phyloP scores from a whole-genome alignment of 2,797 vertebrate genomes.

The Harpagifer antarcticus region DNA sequence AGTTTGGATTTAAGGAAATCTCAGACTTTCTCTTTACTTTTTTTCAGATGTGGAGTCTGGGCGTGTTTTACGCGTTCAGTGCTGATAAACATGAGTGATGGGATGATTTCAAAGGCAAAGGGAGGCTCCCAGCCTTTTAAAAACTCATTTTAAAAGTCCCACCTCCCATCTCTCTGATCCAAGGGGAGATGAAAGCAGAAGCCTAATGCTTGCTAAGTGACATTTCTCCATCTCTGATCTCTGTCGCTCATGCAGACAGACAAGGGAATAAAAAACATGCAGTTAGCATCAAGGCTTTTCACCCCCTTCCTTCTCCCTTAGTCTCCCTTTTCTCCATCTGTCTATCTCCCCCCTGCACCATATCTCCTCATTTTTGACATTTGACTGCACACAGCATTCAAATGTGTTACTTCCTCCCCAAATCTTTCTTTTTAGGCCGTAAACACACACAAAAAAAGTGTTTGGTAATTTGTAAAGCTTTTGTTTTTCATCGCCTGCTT shows the following conservation, averaged over 20 bases:
- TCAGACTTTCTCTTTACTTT: slow-evolving; percentile 23
- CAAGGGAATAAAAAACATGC: slow-evolving; percentile 51
- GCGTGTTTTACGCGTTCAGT: slow-evolving; percentile 71
- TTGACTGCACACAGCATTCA: slow-evolving; percentile 47
- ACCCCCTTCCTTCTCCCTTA: slow-evolving; percentile 28
- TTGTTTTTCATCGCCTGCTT: slow-evolving; percentile 64
- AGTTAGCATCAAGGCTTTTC: slow-evolving; percentile 60
- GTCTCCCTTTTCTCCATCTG: slow-evolving; percentile 22
- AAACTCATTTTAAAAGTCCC: slow-evolving; percentile 64
- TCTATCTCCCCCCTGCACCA: slow-evolving; percentile 19
- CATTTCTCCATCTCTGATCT: slow-evolving; percentile 81
- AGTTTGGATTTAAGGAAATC: slow-evolving; percentile 58
- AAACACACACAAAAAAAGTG: slow-evolving; percentile 43
- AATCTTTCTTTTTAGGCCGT: slow-evolving; percentile 24
- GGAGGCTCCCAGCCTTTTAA: slow-evolving; percentile 67
- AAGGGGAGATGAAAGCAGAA: slow-evolving; percentile 72
- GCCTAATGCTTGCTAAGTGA: slow-evolving; percentile 79
- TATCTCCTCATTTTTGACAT: slow-evolving; percentile 58
- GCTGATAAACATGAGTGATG: slow-evolving; percentile 77
- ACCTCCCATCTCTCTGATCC: slow-evolving; percentile 64
- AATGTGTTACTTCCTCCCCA: slow-evolving; percentile 23
- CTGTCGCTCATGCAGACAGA: slow-evolving; percentile 69
- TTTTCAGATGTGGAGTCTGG: slow-evolving; percentile 41
- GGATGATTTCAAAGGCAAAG: slow-evolving; percentile 76
- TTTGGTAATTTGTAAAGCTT: slow-evolving; percentile 56